phyloP scores from a whole-genome alignment of 2,113 vertebrate genomes.

The Otus sunia region DNA sequence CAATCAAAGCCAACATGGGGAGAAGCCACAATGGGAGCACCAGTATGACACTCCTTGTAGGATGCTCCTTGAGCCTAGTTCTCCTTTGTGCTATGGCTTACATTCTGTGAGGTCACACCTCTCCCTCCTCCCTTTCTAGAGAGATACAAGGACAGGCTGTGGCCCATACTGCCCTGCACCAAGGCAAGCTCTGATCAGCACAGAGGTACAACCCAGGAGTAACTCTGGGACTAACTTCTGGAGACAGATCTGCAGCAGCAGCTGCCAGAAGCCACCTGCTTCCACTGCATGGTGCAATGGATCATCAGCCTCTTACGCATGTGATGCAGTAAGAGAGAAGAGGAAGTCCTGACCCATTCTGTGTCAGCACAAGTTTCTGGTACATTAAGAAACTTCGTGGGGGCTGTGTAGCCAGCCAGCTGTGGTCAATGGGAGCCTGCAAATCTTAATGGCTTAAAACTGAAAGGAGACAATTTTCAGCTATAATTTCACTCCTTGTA shows the following conservation, averaged over 20 bases:
- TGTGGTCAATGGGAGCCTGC: not conserved
- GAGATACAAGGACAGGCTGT: not conserved
- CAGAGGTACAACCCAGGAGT: not conserved
- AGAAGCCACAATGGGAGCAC: not conserved
- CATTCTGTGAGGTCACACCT: not conserved
- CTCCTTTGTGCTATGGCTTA: not conserved
- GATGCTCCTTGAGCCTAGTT: not conserved
- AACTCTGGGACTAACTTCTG: not conserved
- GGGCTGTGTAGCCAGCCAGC: not conserved
- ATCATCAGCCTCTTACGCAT: not conserved
- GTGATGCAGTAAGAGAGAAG: not conserved
- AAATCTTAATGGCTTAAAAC: not conserved
- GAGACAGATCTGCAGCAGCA: not conserved
- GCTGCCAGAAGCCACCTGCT: not conserved
- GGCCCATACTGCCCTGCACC: not conserved
- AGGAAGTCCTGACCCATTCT: not conserved
- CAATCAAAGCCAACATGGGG: not conserved
- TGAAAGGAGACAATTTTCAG: not conserved
- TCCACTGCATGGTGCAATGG: not conserved
- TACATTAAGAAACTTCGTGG: constrained; percentile 24
- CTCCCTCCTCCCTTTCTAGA: not conserved
- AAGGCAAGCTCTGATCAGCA: not conserved
- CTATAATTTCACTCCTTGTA: not conserved
- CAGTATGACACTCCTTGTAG: not conserved
- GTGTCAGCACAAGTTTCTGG: not conserved